phyloP scores from a whole-genome alignment of 2,888 invertebrate genomes.

The Dusona sp. region DNA sequence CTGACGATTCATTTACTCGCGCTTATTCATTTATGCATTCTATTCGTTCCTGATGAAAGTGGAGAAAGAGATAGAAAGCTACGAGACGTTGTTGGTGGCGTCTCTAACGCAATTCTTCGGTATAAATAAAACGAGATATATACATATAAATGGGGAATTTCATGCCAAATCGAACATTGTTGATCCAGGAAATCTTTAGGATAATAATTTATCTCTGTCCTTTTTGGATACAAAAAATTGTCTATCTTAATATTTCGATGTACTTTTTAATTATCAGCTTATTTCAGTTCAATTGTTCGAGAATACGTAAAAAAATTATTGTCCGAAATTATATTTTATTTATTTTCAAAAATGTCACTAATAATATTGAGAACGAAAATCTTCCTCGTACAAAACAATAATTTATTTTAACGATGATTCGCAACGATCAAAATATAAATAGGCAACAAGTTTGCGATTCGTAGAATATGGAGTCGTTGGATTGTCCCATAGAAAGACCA shows the following conservation, averaged over 20 bases:
- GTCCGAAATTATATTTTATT: no score
- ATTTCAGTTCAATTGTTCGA: no score
- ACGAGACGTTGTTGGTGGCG: conserved; percentile 2
- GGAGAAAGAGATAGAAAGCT: conserved; percentile 13
- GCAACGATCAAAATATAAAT: background rate
- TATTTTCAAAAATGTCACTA: background rate
- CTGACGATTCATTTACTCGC: conserved; percentile 65
- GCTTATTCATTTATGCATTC: conserved; percentile 67
- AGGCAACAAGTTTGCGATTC: background rate
- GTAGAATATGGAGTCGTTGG: background rate
- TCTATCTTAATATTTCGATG: no score
- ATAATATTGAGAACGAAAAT: background rate
- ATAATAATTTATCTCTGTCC: no score
- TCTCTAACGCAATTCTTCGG: conserved; percentile 45
- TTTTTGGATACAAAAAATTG: no score
- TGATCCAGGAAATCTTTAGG: background rate
- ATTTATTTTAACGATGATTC: background rate
- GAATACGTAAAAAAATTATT: background rate
- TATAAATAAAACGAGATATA: conserved; percentile 15
- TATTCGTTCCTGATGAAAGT: conserved; percentile 46
- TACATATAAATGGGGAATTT: background rate
- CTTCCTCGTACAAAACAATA: background rate
- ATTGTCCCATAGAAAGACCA: background rate
- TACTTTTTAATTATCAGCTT: no score
- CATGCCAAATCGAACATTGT: background rate